Evolutionary conservation across 2,113 vertebrate genomes (phyloP).

Genomic region (Actenoides lindsayi): DNA sequence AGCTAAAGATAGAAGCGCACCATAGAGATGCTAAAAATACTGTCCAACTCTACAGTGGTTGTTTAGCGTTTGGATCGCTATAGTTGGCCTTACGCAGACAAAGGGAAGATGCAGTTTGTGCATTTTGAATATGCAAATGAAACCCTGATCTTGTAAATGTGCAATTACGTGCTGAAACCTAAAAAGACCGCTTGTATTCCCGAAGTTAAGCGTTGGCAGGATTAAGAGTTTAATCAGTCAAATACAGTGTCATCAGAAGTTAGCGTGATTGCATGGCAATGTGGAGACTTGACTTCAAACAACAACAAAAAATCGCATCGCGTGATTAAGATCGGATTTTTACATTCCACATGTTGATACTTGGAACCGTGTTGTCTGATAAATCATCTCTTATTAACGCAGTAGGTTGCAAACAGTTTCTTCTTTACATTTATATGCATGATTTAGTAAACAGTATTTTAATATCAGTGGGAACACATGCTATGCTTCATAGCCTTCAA

Average conservation of each 20-base stretch:
- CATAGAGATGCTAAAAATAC: conserved; percentile 68
- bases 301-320: neutral
- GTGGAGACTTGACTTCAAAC: neutral
- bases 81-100: conserved; percentile 44
- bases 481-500: conserved; percentile 53
- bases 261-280: neutral
- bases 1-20: conserved; percentile 63
- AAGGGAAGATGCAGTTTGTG: conserved; percentile 50
- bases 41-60: conserved; percentile 27
- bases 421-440: conserved; percentile 41
- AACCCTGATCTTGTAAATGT: conserved; percentile 50
- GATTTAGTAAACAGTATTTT: conserved; percentile 60
- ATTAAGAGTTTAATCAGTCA: conserved; percentile 60
- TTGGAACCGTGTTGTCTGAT: conserved; percentile 9
- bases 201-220: conserved; percentile 25
- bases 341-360: conserved; percentile 47
- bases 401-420: conserved; percentile 47
- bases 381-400: conserved; percentile 30
- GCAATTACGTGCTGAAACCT: conserved; percentile 42
- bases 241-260: conserved; percentile 30
- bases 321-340: conserved; percentile 25
- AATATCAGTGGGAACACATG: conserved; percentile 33
- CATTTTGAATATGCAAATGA: conserved; percentile 60
- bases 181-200: conserved; percentile 41
- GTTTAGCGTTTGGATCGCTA: conserved; percentile 43